Base-by-base conservation (phyloP, 2,113 vertebrate species). In the Corythornis vintsioides region DNA sequence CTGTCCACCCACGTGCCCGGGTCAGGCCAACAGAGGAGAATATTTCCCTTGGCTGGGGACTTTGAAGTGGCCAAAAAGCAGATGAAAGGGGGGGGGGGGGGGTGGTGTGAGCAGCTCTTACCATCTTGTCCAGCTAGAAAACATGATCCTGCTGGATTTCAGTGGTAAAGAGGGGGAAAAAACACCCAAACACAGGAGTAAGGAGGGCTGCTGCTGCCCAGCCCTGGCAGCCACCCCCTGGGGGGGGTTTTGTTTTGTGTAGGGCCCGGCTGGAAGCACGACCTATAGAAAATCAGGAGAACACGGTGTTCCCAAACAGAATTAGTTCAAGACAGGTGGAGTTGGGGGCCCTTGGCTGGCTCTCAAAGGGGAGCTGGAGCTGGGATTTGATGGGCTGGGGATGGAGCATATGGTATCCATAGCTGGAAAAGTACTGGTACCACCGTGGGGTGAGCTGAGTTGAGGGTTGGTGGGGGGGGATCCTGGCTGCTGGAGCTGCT, bases 21-120 rank as follows among this genome's bases (percentile, higher is more conserved):
- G 50, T 88, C 85, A 24, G 87, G 92, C 94, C 91, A 80, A 79
- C 50, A 9, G 67, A 93, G 90, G 52, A 77, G 90, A 94, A 90
- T 86, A 47, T 94, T 94, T 94, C 93, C 90, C 94, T 66, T 66
- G 52, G 56, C 66, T 65, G 71, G 80, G 80, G 86, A 50, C 96
- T 96, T 97, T 95, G 96, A 97, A 94, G 95, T 95, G 89, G 83
- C 86, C 93, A 89, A 78, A 78, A 86, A 3, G 26, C 31, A 96
- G 93, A 96, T 96, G 83, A 96, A 95, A 96, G 92, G 83, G 69
- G 16, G 8, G n/a, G 92, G 90, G 74, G 66, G 64, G n/a, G n/a
- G n/a, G n/a, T n/a, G 47, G 29, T 13, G n/a, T 12, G 64, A 80
- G 45, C 74, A 15, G 61, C 59, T 2, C 85, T 91, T 86, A 91